Percentiles rank a stretch among this genome's conserved stretches.
phyloP scores from a whole-genome alignment of 2,888 invertebrate genomes.

The Parnassius mnemosyne region DNA sequence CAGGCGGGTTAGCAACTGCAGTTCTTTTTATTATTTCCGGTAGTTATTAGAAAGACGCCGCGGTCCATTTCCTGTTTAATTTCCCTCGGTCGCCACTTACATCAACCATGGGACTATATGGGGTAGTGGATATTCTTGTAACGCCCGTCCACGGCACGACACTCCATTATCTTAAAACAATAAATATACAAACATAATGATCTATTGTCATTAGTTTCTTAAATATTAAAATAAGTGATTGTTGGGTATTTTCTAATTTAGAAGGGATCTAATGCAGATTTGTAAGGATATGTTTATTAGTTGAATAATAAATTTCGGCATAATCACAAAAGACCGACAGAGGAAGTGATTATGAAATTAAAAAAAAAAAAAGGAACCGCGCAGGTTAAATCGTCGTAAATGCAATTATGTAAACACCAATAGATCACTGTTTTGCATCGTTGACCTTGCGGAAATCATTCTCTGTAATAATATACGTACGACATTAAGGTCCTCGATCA shows the following conservation, averaged over 20 bases:
- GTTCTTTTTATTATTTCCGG: no score
- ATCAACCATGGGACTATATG: no score
- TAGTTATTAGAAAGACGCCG: no score
- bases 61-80: no score
- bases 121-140: no score
- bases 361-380: constrained; percentile 3
- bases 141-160: no score
- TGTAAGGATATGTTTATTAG: constrained; percentile 1
- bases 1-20: no score
- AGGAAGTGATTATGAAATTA: constrained; percentile 16
- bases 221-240: no score
- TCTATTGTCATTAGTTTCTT: background rate
- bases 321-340: constrained; percentile 8
- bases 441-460: constrained; percentile 11
- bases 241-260: no score
- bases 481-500: background rate
- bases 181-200: background rate
- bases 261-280: no score
- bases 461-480: background rate
- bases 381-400: constrained; percentile 1
- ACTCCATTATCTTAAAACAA: background rate
- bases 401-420: background rate
- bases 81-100: no score
- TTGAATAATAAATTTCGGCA: constrained; percentile 3
- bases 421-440: background rate